These are phyloP conservation scores for Hirudo medicinalis DNA, from an alignment of 1,140 invertebrate species.

Conservation along the genomic window DNA sequence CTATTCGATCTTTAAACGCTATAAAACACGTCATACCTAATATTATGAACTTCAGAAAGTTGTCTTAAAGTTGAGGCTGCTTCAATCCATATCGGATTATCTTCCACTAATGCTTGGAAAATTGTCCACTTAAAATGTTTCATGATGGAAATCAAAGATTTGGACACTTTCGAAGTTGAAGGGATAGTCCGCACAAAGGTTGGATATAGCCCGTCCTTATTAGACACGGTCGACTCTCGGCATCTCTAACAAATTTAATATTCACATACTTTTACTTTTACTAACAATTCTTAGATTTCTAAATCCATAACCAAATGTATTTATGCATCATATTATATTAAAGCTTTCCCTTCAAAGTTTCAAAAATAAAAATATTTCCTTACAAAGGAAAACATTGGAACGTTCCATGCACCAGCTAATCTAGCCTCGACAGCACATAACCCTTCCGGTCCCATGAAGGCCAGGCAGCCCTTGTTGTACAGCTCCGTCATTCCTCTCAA, in stretches of 20 bases:
- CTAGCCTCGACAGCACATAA: constrained; percentile 9
- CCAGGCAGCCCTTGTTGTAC: constrained; percentile 6
- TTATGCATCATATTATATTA: too few relatives aligned
- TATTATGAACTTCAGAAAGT: constrained; percentile 1
- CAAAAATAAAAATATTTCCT: not conserved
- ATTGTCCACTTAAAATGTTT: constrained; percentile 81
- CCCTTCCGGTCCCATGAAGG: not conserved
- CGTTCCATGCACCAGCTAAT: constrained; percentile 4
- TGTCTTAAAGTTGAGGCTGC: constrained; percentile 58
- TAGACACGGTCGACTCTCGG: constrained; percentile 67
- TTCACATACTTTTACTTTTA: not conserved
- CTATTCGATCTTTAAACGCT: not conserved
- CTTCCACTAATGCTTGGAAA: constrained; percentile 79
- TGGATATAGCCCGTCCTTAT: constrained; percentile 57
- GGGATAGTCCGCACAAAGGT: constrained; percentile 87
- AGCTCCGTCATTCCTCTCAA: constrained; percentile 10
- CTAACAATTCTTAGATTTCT: too few relatives aligned
- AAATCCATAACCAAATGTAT: too few relatives aligned
- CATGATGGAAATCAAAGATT: constrained; percentile 75
- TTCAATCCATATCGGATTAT: constrained; percentile 52
- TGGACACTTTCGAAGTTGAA: constrained; percentile 79
- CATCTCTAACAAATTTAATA: constrained; percentile 50
- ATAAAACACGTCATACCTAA: not conserved
- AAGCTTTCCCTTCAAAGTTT: not conserved
- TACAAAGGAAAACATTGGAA: constrained; percentile 12